Base-by-base conservation (phyloP, 2,113 vertebrate genomes). In the Columbina picui region DNA sequence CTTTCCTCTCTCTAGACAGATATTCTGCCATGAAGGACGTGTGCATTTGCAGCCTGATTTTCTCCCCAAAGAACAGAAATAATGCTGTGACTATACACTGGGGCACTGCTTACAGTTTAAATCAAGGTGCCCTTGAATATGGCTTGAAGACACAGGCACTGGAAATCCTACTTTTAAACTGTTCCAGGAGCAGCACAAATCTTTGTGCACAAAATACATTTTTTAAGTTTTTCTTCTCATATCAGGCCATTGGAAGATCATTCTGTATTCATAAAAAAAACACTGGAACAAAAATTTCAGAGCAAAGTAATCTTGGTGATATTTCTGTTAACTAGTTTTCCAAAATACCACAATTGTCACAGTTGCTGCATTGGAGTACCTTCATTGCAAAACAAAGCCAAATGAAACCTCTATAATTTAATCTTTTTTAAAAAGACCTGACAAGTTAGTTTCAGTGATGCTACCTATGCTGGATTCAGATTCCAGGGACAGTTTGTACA, bases 51-150 rank as follows among this genome's bases (percentile, higher is more conserved):
- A 95, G 88, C 25, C 88, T 90, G 92, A 92, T 87, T 96, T 96
- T 94, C 36, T 96, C 93, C 92, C 90, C 70, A 82, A 95, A 95
- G 96, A 93, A 78, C 61, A 82, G 80, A 93, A 95, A 94, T 76
- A 95, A 94, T 65, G 79, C 86, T 69, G 85, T 76, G 86, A 93
- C 73, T 90, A 90, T 94, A 84, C 89, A 90, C 96, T 34, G 34
- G 80, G 80, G 86, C 39, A 78, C 76, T n/a, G 61, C 64, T 90
- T 92, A 60, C 76, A 61, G 83, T 49, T 82, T 76, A 92, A 89
- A 84, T 26, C 92, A 95, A 96, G 93, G 92, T 96, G 96, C 74
- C 96, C 94, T 96, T 95, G 94, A 96, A 90, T 57, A 60, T 14
- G 30, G 39, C 83, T 95, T 84, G 83, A 86, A 79, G 80, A 77